Conservation (phyloP, 1,140 invertebrate species). For the Heliconius nattereri region DNA sequence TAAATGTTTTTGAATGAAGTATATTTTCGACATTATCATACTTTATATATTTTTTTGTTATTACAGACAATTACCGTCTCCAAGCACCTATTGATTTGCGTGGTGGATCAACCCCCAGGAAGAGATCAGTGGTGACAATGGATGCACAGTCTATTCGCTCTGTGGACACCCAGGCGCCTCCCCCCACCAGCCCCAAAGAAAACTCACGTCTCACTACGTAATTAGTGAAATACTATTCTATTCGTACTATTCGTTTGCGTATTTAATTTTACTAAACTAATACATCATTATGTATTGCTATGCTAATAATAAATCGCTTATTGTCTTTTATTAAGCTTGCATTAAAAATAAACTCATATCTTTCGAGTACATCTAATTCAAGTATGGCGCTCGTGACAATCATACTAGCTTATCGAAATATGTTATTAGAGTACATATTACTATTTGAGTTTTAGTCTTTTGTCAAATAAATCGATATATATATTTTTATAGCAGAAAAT, state of each 20-base stretch:
- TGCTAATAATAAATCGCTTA: no score
- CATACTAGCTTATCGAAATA: not conserved
- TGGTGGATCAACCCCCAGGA: conserved; percentile 57
- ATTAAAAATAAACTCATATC: not conserved
- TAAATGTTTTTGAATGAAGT: not conserved
- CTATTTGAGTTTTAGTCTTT: not conserved
- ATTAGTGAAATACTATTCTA: conserved; percentile 17
- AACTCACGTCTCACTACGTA: conserved; percentile 62
- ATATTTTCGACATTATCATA: not conserved
- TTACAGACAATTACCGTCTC: conserved; percentile 60
- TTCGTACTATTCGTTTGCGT: no score
- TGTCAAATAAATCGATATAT: no score
- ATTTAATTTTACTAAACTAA: no score
- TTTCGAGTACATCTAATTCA: not conserved
- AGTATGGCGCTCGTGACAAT: not conserved
- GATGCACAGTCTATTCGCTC: conserved; percentile 73
- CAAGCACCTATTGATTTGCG: conserved; percentile 56
- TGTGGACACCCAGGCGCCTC: conserved; percentile 68
- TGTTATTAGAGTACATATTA: not conserved
- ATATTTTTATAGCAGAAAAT: no score
- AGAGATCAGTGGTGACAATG: conserved; percentile 66
- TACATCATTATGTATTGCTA: no score
- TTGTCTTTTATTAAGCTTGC: no score
- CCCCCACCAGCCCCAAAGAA: conserved; percentile 65
- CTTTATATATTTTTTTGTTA: not conserved